A percentile compares a stretch with the other conserved stretches of the same genome.
Evolutionary conservation across 2,113 vertebrate genomes (phyloP).

Genomic region (Odocoileus hemionus): DNA sequence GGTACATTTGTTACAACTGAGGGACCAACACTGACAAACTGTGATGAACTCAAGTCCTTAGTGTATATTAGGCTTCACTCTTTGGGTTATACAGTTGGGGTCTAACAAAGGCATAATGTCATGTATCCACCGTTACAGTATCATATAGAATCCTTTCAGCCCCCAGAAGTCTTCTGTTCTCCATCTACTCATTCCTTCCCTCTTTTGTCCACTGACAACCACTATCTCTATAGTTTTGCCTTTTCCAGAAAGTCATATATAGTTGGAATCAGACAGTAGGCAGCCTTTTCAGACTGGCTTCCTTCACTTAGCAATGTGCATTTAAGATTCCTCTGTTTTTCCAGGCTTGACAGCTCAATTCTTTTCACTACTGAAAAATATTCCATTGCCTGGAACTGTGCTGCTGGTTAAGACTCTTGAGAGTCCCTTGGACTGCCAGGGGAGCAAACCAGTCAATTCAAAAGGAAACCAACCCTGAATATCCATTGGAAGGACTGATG

Average conservation of each 20-base stretch:
- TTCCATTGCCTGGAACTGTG: neutral
- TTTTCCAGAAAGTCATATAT: neutral
- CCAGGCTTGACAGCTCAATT: neutral
- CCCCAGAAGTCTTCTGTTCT: neutral
- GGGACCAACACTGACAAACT: neutral
- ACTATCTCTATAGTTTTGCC: neutral
- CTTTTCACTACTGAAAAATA: neutral
- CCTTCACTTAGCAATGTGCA: neutral
- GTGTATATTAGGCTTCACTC: neutral
- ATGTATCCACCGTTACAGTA: neutral
- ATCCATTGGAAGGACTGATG: neutral
- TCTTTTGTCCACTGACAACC: neutral
- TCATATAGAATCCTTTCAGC: neutral
- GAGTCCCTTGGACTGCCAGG: neutral
- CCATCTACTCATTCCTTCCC: neutral
- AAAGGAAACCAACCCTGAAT: neutral
- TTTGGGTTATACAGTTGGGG: neutral
- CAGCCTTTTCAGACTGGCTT: neutral
- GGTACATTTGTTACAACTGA: neutral
- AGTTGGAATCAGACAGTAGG: rapidly evolving
- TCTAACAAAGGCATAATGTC: neutral
- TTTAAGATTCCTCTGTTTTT: neutral
- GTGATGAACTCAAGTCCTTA: neutral
- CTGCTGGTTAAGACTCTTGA: neutral
- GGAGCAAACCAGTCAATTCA: neutral